phyloP scores from a whole-genome alignment of 2,797 vertebrate species.

The Mallotus villosus region DNA sequence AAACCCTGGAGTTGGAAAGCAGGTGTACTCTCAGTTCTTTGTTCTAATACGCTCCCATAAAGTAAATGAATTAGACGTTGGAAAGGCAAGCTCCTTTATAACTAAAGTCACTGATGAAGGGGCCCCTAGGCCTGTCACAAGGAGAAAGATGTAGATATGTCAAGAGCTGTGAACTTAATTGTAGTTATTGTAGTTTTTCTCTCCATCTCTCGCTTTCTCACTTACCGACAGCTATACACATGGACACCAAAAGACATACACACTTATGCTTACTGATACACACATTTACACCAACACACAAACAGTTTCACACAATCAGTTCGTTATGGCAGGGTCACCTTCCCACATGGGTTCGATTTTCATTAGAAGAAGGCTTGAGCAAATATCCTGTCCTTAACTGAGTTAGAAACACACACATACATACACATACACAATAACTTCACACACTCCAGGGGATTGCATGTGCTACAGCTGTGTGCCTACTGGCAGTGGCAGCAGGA shows the following conservation, averaged over 20 bases:
- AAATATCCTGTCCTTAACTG: constrained; percentile 47
- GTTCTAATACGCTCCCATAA: too few species aligned
- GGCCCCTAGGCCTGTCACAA: constrained; percentile 26
- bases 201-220: constrained; percentile 30
- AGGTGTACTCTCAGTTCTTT: too few species aligned
- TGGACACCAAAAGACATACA: not conserved
- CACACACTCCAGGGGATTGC: constrained; percentile 51
- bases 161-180: constrained; percentile 57
- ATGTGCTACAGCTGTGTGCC: constrained; percentile 67
- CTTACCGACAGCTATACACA: constrained; percentile 5
- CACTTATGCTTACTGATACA: too few species aligned
- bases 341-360: not conserved
- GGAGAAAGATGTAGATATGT: constrained; percentile 48
- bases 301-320: constrained; percentile 25
- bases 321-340: constrained; percentile 1
- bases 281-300: constrained; percentile 8
- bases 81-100: too few species aligned
- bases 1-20: too few species aligned
- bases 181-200: constrained; percentile 39
- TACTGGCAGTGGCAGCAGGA: constrained; percentile 54
- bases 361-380: constrained; percentile 45
- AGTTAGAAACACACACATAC: constrained; percentile 24
- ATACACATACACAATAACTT: constrained; percentile 25
- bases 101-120: too few species aligned
- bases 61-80: too few species aligned